These are phyloP conservation scores for Chloroclystis v-ata DNA, from an alignment of 2,888 invertebrate genomes.

Conservation along the genomic window DNA sequence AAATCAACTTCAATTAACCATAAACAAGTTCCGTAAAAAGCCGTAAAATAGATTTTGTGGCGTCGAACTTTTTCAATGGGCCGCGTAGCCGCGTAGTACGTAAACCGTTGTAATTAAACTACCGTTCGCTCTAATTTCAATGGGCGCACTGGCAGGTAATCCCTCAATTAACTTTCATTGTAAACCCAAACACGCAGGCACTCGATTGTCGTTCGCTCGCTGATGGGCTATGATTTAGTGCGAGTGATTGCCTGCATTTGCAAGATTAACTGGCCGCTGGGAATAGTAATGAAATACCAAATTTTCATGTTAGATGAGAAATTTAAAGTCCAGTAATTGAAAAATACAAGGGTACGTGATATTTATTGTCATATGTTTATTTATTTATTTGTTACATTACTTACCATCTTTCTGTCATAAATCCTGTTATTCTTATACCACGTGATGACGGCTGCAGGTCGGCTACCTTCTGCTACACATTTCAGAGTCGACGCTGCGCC, in stretches of 20 bases:
- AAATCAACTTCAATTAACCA: background rate
- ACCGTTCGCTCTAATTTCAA: slow-evolving; percentile 27
- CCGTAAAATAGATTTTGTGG: slow-evolving; percentile 13
- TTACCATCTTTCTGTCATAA: slow-evolving; percentile 85
- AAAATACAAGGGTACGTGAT: no score
- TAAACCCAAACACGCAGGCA: slow-evolving; percentile 25
- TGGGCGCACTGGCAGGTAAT: slow-evolving; percentile 26
- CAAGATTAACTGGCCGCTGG: background rate
- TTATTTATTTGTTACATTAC: no score
- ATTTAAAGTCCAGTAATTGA: no score
- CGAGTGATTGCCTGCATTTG: slow-evolving; percentile 23
- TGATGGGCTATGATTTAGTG: slow-evolving; percentile 29
- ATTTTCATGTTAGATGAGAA: background rate
- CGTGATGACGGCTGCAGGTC: slow-evolving; percentile 88
- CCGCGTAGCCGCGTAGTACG: slow-evolving; percentile 13
- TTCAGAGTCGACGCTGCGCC: slow-evolving; percentile 85
- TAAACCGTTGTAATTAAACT: slow-evolving; percentile 23
- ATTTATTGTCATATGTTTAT: no score
- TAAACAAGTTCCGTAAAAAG: slow-evolving; percentile 2
- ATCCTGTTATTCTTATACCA: slow-evolving; percentile 89
- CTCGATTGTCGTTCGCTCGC: slow-evolving; percentile 22
- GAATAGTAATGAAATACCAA: background rate
- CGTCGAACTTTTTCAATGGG: slow-evolving; percentile 23
- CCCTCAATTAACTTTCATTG: slow-evolving; percentile 31
- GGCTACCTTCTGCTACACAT: slow-evolving; percentile 90